phyloP scores from a whole-genome alignment of 2,797 vertebrate genomes.

The Podargus strigoides region DNA sequence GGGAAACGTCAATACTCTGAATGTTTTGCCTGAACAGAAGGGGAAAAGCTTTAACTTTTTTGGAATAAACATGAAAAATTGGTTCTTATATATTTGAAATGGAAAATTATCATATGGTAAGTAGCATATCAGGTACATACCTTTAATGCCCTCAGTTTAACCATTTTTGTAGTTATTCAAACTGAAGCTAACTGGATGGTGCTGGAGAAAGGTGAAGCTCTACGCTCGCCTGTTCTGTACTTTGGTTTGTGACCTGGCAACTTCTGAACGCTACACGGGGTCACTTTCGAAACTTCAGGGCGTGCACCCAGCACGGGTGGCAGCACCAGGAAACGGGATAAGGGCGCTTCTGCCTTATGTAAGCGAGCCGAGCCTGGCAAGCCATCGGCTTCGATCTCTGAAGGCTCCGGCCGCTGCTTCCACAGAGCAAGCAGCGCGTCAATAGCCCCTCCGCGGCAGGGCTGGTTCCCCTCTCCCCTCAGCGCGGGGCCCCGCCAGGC shows the following conservation, averaged over 20 bases:
- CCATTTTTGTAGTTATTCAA: background rate
- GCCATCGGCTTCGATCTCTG: background rate
- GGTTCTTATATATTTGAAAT: background rate
- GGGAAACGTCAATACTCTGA: background rate
- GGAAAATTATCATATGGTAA: background rate
- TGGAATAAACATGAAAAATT: background rate
- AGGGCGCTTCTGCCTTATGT: background rate
- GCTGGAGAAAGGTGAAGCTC: background rate
- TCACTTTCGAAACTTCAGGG: conserved; percentile 2
- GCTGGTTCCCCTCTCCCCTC: no score
- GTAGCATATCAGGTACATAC: rapidly evolving
- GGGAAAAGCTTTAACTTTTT: background rate
- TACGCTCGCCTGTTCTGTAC: background rate
- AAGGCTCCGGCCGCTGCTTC: background rate
- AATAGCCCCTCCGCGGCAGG: no score
- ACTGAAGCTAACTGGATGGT: background rate
- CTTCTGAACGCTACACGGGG: background rate
- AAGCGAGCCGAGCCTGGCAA: background rate
- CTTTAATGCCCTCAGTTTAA: background rate
- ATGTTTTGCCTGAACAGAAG: background rate
- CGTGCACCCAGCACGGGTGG: background rate
- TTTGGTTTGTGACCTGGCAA: background rate
- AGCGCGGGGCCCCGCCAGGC: background rate
- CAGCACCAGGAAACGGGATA: background rate
- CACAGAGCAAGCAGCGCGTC: background rate